These are phyloP conservation scores for Sterrhoptilus dennistouni DNA, from an alignment of 2,113 vertebrate species.

Conservation along the genomic window DNA sequence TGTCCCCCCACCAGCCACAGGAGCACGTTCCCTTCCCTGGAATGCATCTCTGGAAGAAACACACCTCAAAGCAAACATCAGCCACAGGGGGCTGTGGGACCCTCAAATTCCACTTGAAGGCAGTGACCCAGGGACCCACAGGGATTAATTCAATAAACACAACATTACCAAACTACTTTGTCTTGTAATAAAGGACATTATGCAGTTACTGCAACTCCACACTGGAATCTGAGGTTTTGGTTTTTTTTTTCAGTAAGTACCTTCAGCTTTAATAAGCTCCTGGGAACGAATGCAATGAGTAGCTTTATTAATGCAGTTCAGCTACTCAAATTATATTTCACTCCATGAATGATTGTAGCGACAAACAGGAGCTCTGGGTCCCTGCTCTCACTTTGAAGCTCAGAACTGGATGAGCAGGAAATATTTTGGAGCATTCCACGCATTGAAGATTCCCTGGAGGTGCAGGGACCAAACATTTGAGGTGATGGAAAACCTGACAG, in stretches of 20 bases:
- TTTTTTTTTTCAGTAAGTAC: background rate
- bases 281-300: background rate
- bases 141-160: background rate
- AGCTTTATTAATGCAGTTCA: background rate
- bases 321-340: background rate
- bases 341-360: background rate
- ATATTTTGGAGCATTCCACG: background rate
- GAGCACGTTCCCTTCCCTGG: rapidly evolving
- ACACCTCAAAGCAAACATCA: rapidly evolving
- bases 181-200: background rate
- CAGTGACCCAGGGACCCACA: background rate
- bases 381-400: background rate
- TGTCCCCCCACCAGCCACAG: background rate
- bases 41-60: rapidly evolving
- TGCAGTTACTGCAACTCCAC: background rate
- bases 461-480: background rate
- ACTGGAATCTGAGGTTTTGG: background rate
- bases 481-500: background rate
- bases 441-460: background rate
- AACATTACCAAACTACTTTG: background rate
- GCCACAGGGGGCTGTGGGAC: background rate
- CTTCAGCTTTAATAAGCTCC: background rate
- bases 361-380: background rate
- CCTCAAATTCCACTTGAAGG: rapidly evolving
- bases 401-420: background rate